Evolutionary conservation across 2,797 vertebrate genomes (phyloP).

Genomic region (Urocyon cinereoargenteus): DNA sequence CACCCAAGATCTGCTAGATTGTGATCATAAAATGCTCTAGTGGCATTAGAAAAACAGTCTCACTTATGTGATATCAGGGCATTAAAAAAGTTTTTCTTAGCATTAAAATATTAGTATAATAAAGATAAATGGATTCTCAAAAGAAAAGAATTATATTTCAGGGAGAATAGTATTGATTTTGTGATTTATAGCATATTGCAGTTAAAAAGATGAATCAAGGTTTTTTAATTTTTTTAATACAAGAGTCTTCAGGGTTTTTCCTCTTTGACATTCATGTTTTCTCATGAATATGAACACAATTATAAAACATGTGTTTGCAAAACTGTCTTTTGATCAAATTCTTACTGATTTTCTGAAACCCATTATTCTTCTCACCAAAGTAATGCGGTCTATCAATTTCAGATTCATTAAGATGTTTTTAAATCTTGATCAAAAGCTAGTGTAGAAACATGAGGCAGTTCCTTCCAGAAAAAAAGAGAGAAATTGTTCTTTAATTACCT

Average conservation of each 20-base stretch:
- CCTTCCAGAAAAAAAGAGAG: not conserved
- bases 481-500: not conserved
- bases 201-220: not conserved
- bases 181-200: not conserved
- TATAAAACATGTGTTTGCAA: not conserved
- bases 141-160: not conserved
- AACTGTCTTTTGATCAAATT: not conserved
- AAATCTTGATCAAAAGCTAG: not conserved
- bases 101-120: not conserved
- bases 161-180: not conserved
- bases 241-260: not conserved
- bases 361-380: not conserved
- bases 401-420: not conserved
- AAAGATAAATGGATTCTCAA: not conserved
- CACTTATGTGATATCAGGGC: not conserved
- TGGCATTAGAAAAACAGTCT: not conserved
- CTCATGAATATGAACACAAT: not conserved
- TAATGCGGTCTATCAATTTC: not conserved
- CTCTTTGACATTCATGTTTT: not conserved
- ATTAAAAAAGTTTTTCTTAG: not conserved
- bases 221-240: not conserved
- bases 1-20: not conserved
- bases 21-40: not conserved
- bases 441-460: not conserved
- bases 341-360: not conserved